A percentile compares a stretch with the other conserved stretches of the same genome.
Evolutionary conservation across 2,888 invertebrate genomes (phyloP).

Genomic region (Bellardia bayeri): DNA sequence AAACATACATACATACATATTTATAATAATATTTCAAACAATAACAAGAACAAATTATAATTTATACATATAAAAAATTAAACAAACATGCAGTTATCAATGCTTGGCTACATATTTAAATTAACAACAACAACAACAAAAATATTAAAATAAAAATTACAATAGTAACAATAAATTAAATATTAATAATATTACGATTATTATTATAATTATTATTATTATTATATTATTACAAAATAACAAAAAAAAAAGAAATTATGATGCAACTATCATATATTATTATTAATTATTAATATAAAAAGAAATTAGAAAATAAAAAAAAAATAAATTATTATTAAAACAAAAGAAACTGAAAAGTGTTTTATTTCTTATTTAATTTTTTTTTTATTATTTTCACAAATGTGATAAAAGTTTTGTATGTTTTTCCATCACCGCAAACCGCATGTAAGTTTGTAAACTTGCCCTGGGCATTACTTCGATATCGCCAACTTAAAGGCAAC

Average conservation of each 20-base stretch:
- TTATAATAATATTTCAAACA: conserved; percentile 28
- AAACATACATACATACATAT: conserved; percentile 35
- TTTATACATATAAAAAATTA: conserved; percentile 52
- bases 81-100: conserved; percentile 53
- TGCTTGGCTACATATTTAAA: conserved; percentile 62
- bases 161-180: conserved; percentile 66
- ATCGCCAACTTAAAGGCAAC: no score
- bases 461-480: no score
- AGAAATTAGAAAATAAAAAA: conserved; percentile 46
- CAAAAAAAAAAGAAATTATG: conserved; percentile 16
- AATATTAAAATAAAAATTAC: conserved; percentile 9
- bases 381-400: no score
- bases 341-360: conserved; percentile 23
- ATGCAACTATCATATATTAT: conserved; percentile 66
- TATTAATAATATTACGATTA: conserved; percentile 65
- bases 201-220: conserved; percentile 55
- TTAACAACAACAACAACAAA: conserved; percentile 39
- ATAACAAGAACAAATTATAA: conserved; percentile 35
- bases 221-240: conserved; percentile 48
- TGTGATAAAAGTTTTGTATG: no score
- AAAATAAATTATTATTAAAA: conserved; percentile 70
- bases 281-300: conserved; percentile 66
- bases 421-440: no score
- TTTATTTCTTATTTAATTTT: background rate
- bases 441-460: no score